Base-by-base conservation (phyloP, 2,888 invertebrate species). In the Physocephala rufipes region DNA sequence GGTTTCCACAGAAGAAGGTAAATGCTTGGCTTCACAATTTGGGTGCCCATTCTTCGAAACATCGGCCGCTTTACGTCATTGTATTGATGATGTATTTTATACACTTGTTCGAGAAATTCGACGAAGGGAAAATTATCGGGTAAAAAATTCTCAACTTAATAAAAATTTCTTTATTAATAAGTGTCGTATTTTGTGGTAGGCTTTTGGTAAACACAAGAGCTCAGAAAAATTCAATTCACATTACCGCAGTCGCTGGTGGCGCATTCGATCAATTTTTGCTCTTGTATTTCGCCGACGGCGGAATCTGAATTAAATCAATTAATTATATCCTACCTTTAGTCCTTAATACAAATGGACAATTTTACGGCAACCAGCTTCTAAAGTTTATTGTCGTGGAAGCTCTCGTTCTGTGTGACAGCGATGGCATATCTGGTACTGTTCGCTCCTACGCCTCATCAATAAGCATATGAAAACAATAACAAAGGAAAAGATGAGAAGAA, bases 21-120 rank as follows among this genome's bases (percentile, higher is more conserved):
- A 91, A 81, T 91, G 93, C 19, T 86, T 96, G 76, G 95, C 95
- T 1, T 90, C 91, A 70, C 94, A 95, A 83, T 90, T 95, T 71
- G 95, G 94, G 1, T 95, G 95, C 84, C 95, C 95, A 15, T 96
- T 96, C 87, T 95, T 93, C 82, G 96, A 96, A 87, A 96, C 95
- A 5, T 95, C 95, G 1, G 95, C 96, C 4, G 95, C 95, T 36
- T 87, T 95, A 72, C 89, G 96, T 28, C 94, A 94, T 79, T 95
- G 93, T 82, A 95, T 96, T 26, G 96, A 96, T 81, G 96, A 96
- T 82, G 93, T 94, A 28, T 96, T 96, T 87, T 94, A 95, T 82
- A 94, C 93, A n/a, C 88, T 96, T 67, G 93, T 96, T 16, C 88
- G 95, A 71, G 95, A 95, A 85, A 95, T 96, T 79, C 89, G 96